Evolutionary conservation across 1,140 invertebrate genomes (phyloP).

Genomic region (Fopius arisanus): DNA sequence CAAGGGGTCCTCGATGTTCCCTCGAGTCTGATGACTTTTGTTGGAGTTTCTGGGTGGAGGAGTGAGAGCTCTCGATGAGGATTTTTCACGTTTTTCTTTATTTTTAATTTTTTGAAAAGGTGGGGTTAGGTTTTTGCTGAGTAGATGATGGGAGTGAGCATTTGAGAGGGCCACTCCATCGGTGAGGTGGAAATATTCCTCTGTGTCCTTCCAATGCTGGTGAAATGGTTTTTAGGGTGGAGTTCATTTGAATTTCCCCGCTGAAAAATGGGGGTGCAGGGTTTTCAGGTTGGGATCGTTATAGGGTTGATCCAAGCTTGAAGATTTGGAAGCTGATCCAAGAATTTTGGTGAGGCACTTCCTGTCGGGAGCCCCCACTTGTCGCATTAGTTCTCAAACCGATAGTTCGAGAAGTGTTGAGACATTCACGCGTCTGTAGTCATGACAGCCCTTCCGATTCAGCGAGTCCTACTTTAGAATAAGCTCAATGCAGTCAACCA

Average conservation of each 20-base stretch:
- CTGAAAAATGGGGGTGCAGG: no score
- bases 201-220: no score
- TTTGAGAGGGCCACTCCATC: no score
- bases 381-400: background rate
- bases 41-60: constrained; percentile 7
- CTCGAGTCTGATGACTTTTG: constrained; percentile 24
- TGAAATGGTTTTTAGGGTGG: no score
- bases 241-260: no score
- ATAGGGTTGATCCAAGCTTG: no score
- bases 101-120: background rate
- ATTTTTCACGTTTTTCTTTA: background rate
- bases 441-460: constrained; percentile 15
- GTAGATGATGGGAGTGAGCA: no score
- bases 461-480: background rate
- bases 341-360: background rate
- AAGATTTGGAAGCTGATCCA: no score
- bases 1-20: background rate
- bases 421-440: background rate
- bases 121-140: background rate
- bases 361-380: background rate
- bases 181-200: no score
- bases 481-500: background rate
- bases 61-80: constrained; percentile 16
- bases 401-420: background rate
- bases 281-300: no score